Percentiles rank a stretch among this genome's conserved stretches.
These are phyloP conservation scores for Brachymystax lenok DNA, from an alignment of 2,797 vertebrate genomes.

Conservation along the genomic window DNA sequence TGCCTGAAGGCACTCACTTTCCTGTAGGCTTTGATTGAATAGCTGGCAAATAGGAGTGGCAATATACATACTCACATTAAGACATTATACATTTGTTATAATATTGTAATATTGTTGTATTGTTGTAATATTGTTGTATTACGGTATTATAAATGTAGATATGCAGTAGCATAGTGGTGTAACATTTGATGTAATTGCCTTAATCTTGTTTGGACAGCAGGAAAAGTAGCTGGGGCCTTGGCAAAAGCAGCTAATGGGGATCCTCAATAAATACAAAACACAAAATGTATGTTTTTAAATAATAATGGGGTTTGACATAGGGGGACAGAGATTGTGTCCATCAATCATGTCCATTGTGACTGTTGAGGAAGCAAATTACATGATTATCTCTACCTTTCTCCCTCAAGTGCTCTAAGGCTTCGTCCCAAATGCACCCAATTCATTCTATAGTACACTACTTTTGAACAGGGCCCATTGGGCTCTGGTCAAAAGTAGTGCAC, in stretches of 20 bases:
- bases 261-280: background rate
- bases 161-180: too few relatives aligned
- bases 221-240: too few relatives aligned
- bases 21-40: too few relatives aligned
- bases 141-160: too few relatives aligned
- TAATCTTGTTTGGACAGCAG: too few relatives aligned
- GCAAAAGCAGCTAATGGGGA: background rate
- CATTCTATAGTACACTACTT: background rate
- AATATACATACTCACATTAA: too few relatives aligned
- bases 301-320: constrained; percentile 25
- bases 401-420: background rate
- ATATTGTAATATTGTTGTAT: too few relatives aligned
- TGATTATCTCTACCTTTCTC: background rate
- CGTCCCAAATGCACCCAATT: background rate
- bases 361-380: constrained; percentile 42
- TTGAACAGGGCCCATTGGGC: background rate
- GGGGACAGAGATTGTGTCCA: constrained; percentile 31
- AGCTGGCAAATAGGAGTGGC: too few relatives aligned
- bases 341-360: constrained; percentile 44
- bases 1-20: too few relatives aligned
- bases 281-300: constrained; percentile 41
- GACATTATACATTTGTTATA: too few relatives aligned
- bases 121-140: too few relatives aligned
- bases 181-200: too few relatives aligned
- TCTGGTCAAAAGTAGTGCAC: background rate